Evolutionary conservation across 1,140 invertebrate genomes (phyloP).

Genomic region (Microplitis mediator): DNA sequence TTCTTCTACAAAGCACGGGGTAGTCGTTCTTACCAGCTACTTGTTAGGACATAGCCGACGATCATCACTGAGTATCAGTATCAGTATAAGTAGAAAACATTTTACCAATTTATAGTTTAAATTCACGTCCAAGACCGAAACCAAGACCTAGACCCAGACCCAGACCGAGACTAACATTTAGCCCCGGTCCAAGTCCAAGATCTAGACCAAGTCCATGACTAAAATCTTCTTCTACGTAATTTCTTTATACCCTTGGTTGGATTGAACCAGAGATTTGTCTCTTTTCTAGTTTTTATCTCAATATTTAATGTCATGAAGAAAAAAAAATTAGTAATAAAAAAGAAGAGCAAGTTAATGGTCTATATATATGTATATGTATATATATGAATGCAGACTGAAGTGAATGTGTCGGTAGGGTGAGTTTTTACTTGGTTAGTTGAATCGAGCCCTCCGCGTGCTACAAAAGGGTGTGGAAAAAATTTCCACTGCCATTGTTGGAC

Average conservation of each 20-base stretch:
- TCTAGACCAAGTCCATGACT: neutral
- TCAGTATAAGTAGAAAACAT: too few relatives aligned
- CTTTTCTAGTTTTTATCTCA: neutral
- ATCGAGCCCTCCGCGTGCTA: neutral
- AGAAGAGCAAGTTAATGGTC: neutral
- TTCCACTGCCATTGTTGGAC: constrained; percentile 8
- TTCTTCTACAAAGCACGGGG: neutral
- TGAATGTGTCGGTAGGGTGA: constrained; percentile 39
- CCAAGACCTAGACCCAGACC: too few relatives aligned
- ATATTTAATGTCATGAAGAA: neutral
- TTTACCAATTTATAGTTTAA: too few relatives aligned
- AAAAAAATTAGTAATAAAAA: constrained; percentile 7
- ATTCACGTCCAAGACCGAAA: too few relatives aligned
- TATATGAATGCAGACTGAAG: neutral
- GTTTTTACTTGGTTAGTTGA: constrained; percentile 42
- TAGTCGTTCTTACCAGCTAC: constrained; percentile 49
- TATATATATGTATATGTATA: constrained; percentile 1
- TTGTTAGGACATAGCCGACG: constrained; percentile 43
- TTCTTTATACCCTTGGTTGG: neutral
- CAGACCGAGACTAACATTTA: neutral
- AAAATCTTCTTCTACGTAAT: neutral
- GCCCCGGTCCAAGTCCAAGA: neutral
- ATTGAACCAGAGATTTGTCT: neutral
- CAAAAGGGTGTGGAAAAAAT: constrained; percentile 20
- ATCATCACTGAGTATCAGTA: neutral